Evolutionary conservation across 1,140 invertebrate species (phyloP), one percentile per base, ranked within the genome.

Genomic region (Apis dorsata): DNA sequence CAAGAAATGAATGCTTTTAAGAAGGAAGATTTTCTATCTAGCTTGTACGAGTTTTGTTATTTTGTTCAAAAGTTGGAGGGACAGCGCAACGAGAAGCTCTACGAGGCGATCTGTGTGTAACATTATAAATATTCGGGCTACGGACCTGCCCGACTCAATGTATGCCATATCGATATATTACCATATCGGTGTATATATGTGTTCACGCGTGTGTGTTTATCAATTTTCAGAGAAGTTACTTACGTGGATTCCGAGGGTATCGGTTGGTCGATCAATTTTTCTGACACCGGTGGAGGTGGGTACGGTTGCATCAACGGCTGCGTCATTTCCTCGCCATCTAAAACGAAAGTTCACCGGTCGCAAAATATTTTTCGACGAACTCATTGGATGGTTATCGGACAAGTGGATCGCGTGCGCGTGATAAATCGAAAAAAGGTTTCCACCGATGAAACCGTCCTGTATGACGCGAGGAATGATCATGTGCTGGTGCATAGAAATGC

Each of bases 161-260:
- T 34, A 51, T 62, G 13, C 59, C 57, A n/a, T 10, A 44, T 10
- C 21, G 34, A 74, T 34, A 51, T 75, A 62, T 49, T 62, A 21
- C 59, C 57, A n/a, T 10, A 44, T 10, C 21, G 34, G 34, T 55
- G 21, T 74, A 34, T 28, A 21, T 13, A 49, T 55, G 24, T 21
- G 24, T 21, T 44, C 55, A 1, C 34, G 55, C 7, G 65, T 60
- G 53, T 60, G 17, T 21, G 53, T 77, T 66, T 75, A 68, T 24
- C 65, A 60, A 82, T 77, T 69, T 77, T 68, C 34, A 85, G 65
- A 77, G 5, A 21, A 62, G 62, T 28, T 87, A 94, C 95, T 96
- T 95, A 97, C 96, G 96, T 97, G 85, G 96, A 96, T 94, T 97
- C 96, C 1, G 96, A 96, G 12, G 96, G 96, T 60, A 96, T 94